phyloP scores from a whole-genome alignment of 2,888 invertebrate genomes.

The Drosophila quinaria region DNA sequence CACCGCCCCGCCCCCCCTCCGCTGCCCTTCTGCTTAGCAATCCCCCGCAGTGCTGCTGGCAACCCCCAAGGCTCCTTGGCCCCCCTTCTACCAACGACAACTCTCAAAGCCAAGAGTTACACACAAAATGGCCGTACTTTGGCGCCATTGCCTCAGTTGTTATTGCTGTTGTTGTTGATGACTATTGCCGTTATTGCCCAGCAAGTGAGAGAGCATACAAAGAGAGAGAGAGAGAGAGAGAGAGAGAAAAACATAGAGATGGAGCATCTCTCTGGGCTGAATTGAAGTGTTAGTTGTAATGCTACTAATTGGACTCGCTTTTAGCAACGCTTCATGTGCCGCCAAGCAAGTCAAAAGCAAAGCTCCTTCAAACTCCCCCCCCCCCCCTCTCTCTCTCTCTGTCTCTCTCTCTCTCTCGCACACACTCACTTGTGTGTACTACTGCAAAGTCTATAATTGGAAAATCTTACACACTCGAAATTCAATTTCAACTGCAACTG shows the following conservation, averaged over 20 bases:
- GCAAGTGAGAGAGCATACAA: constrained; percentile 18
- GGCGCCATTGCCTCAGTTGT: constrained; percentile 72
- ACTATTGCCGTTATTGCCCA: constrained; percentile 80
- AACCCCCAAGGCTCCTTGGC: constrained; percentile 6
- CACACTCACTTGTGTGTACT: constrained; percentile 6
- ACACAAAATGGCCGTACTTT: constrained; percentile 80
- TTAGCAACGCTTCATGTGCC: constrained; percentile 73
- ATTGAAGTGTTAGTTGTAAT: constrained; percentile 83
- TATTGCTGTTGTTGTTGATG: constrained; percentile 52
- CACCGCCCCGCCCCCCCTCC: neutral
- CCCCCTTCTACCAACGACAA: neutral
- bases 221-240: neutral
- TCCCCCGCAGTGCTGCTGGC: constrained; percentile 7
- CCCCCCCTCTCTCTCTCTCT: neutral
- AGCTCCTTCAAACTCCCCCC: constrained; percentile 59
- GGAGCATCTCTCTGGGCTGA: constrained; percentile 51
- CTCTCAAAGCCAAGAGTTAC: constrained; percentile 41
- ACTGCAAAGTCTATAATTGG: constrained; percentile 75
- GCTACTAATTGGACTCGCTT: constrained; percentile 83
- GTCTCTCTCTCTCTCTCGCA: neutral
- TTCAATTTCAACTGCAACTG: constrained; percentile 67
- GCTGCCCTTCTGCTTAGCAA: constrained; percentile 4
- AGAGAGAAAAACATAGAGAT: neutral
- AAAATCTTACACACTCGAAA: constrained; percentile 80
- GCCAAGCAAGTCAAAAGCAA: constrained; percentile 58